A percentile compares a stretch with the other conserved stretches of the same genome.
These are phyloP conservation scores for Stenotaenia linearis DNA, from an alignment of 2,888 invertebrate species.

Conservation along the genomic window DNA sequence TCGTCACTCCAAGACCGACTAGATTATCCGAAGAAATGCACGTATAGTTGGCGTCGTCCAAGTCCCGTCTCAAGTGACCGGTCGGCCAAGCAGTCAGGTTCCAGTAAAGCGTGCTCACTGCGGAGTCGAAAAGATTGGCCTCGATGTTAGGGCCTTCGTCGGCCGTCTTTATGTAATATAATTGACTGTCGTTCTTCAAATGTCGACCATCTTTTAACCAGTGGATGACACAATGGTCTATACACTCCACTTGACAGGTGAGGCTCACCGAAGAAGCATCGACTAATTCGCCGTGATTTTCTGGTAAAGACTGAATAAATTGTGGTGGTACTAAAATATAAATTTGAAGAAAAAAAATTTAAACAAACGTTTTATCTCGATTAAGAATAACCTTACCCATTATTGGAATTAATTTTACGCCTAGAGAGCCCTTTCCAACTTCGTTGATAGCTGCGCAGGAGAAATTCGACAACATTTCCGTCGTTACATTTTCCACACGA, in stretches of 20 bases:
- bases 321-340: constrained; percentile 67
- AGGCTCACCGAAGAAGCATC: constrained; percentile 63
- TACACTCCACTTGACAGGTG: constrained; percentile 84
- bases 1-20: constrained; percentile 71
- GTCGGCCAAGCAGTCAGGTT: constrained; percentile 79
- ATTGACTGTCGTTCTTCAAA: constrained; percentile 48
- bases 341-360: too few relatives aligned
- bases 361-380: too few relatives aligned
- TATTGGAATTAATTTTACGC: not conserved
- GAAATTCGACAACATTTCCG: constrained; percentile 81
- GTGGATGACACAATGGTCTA: constrained; percentile 72
- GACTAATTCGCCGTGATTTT: constrained; percentile 63
- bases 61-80: constrained; percentile 65
- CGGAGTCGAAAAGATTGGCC: constrained; percentile 77
- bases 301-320: constrained; percentile 74
- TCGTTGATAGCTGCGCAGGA: constrained; percentile 80
- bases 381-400: not conserved
- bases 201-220: constrained; percentile 74
- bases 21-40: constrained; percentile 71
- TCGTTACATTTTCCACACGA: constrained; percentile 65
- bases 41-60: constrained; percentile 74
- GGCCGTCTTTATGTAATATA: constrained; percentile 63
- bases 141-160: constrained; percentile 67
- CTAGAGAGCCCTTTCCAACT: constrained; percentile 62
- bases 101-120: constrained; percentile 80